Base-by-base conservation (phyloP, 1,140 invertebrate genomes). In the Trypoxylus dichotomus region DNA sequence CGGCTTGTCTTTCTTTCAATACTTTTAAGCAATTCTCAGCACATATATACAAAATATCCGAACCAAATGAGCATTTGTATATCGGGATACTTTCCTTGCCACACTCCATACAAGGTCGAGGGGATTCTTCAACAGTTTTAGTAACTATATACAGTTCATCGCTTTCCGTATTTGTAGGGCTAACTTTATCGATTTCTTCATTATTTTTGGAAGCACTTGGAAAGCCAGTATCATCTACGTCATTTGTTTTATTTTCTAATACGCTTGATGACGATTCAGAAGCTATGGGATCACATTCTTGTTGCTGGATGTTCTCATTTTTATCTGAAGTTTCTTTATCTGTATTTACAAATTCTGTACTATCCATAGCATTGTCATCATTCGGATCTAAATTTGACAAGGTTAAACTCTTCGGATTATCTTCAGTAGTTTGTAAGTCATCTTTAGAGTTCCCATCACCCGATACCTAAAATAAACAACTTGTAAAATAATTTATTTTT, bases 21-120 rank as follows among this genome's bases (percentile, higher is more conserved):
- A 80, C 81, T 77, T 85, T 83, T 78, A 87, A 85, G 77, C 88
- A 89, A 71, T 81, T 76, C 47, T 87, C 86, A 78, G 86, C 83
- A 78, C 88, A 89, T 3, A 88, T 78, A 80, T 85, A 88, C 11
- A 78, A 29, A 83, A 83, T 25, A 29, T 77, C 37, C 75, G 80
- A 74, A 83, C 85, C 32, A 74, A 76, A 77, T 74, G 74, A 76
- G 63, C 80, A 83, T 41, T 80, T 76, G 78, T 82, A 84, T 75
- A 79, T 83, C n/a, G 80, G 75, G 7, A 75, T 74, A 37, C 68
- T 60, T 25, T 80, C 29, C 7, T 74, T 68, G 7, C 76, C 54
- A 78, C 79, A 81, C 72, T 77, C 79, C 81, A 21, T 73, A 68
- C 73, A 78, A 71, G 2, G 27, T 19, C 76, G 41, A 32, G 41